phyloP scores from a whole-genome alignment of 2,797 vertebrate species.

The Clamator glandarius region DNA sequence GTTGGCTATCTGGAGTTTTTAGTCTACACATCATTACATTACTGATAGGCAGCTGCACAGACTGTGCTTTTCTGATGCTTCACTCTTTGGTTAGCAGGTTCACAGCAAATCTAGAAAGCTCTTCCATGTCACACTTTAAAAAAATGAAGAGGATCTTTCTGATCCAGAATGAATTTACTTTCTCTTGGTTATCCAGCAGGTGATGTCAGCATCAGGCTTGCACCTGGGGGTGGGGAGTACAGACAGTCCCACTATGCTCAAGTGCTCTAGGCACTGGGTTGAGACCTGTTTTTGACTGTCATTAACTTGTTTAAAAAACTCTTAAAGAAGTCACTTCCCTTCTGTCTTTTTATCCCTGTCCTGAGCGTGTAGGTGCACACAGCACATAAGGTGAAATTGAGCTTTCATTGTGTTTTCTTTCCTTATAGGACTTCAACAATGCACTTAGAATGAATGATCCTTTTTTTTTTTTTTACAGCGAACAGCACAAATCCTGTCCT shows the following conservation, averaged over 20 bases:
- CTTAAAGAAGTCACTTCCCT: background rate
- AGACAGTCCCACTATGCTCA: background rate
- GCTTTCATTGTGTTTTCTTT: background rate
- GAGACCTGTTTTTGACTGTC: background rate
- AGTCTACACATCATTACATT: background rate
- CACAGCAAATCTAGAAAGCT: background rate
- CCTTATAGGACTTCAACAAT: background rate
- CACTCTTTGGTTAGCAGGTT: background rate
- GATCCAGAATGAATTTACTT: background rate
- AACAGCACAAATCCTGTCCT: background rate
- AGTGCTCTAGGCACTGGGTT: background rate
- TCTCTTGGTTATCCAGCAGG: background rate
- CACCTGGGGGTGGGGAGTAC: background rate
- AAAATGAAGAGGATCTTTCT: background rate
- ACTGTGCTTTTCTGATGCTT: background rate
- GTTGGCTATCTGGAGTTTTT: background rate
- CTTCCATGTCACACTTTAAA: background rate
- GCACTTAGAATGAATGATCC: background rate
- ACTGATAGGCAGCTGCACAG: background rate
- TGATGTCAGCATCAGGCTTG: background rate
- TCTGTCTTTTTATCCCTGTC: background rate
- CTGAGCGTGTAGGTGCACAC: rapidly evolving
- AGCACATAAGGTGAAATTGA: background rate
- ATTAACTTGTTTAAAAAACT: background rate
- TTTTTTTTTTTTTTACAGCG: background rate